phyloP scores from a whole-genome alignment of 2,797 vertebrate genomes.

The Dallia pectoralis region DNA sequence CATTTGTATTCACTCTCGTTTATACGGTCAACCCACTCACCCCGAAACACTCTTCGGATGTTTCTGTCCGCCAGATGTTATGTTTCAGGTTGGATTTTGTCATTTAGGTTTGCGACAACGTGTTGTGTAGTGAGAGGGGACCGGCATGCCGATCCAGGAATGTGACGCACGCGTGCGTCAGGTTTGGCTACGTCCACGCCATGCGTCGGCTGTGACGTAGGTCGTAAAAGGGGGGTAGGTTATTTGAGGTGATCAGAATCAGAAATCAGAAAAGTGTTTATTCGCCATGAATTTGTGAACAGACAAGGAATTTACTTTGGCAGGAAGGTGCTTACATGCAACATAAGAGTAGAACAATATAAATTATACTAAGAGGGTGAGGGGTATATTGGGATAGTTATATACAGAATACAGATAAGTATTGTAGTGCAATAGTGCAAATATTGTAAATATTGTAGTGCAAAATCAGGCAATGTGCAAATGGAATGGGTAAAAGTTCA shows the following conservation, averaged over 20 bases:
- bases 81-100: not conserved
- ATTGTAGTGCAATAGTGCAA: no score
- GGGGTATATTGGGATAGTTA: no score
- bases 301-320: no score
- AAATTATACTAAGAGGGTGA: no score
- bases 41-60: not conserved
- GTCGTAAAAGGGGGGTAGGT: not conserved
- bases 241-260: constrained; percentile 6
- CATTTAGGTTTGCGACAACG: constrained; percentile 28
- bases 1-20: not conserved
- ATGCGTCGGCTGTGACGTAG: not conserved
- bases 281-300: no score
- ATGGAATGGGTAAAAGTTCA: no score
- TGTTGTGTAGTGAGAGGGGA: constrained; percentile 26
- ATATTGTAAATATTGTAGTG: no score
- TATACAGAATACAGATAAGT: no score
- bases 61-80: not conserved
- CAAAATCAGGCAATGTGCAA: no score
- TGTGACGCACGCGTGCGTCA: constrained; percentile 31
- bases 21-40: constrained; percentile 20
- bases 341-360: no score
- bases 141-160: constrained; percentile 21
- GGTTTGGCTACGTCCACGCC: not conserved
- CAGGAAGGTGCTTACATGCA: no score
- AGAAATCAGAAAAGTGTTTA: no score